These are phyloP conservation scores for Diabrotica virgifera DNA, from an alignment of 1,140 invertebrate genomes.

Conservation along the genomic window DNA sequence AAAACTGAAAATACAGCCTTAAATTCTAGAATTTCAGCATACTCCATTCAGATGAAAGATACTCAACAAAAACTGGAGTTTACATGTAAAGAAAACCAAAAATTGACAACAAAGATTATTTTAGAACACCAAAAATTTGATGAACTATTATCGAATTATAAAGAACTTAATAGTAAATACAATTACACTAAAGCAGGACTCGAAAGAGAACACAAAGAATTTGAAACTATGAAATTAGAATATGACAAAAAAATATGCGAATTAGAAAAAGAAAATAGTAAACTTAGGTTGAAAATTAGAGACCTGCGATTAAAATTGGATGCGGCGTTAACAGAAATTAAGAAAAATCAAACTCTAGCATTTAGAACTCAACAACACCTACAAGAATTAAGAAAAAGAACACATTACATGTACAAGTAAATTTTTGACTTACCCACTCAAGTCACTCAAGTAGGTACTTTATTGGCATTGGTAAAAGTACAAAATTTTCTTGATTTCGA, in stretches of 20 bases:
- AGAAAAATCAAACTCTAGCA: conserved; percentile 37
- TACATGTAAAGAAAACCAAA: conserved; percentile 15
- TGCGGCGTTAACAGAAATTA: conserved; percentile 27
- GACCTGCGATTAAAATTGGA: conserved; percentile 36
- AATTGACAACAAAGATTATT: conserved; percentile 18
- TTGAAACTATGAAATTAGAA: conserved; percentile 27
- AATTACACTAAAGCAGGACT: conserved; percentile 17
- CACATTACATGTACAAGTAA: conserved; percentile 34
- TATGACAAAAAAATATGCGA: conserved; percentile 32
- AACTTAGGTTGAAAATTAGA: conserved; percentile 29
- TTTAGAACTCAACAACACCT: conserved; percentile 39
- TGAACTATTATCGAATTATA: conserved; percentile 23
- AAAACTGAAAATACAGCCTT: conserved; percentile 33
- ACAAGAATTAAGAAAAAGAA: conserved; percentile 33
- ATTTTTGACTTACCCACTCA: not conserved
- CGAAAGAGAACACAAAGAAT: conserved; percentile 24
- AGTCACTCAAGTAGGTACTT: too few species aligned
- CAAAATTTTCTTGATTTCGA: too few species aligned
- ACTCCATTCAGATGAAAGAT: conserved; percentile 27
- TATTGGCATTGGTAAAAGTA: too few species aligned
- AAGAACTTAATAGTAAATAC: conserved; percentile 25
- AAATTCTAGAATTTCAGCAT: conserved; percentile 26
- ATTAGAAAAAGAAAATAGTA: conserved; percentile 35
- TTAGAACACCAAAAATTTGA: conserved; percentile 40
- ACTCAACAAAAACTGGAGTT: conserved; percentile 25